Evolutionary conservation across 2,888 invertebrate genomes (phyloP).

Genomic region (Agrypnus murinus): DNA sequence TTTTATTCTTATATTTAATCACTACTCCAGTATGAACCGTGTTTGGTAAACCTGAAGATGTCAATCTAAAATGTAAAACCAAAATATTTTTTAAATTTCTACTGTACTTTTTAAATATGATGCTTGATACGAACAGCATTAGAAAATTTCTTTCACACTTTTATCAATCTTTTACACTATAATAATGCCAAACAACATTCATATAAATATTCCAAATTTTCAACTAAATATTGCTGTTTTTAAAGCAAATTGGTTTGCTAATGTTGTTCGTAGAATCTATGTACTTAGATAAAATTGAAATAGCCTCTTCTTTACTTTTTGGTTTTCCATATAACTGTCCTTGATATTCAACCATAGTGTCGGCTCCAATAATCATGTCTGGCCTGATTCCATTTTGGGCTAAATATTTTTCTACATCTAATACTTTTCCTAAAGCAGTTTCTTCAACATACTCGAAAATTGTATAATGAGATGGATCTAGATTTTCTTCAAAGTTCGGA

Average conservation of each 20-base stretch:
- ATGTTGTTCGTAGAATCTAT: conserved; percentile 25
- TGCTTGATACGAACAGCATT: too few relatives aligned
- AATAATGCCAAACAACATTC: too few relatives aligned
- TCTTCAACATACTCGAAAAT: conserved; percentile 89
- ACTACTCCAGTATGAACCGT: conserved; percentile 91
- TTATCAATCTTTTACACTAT: too few relatives aligned
- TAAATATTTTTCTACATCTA: conserved; percentile 80
- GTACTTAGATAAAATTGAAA: conserved; percentile 77
- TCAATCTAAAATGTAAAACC: conserved; percentile 76
- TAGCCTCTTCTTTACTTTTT: conserved; percentile 81
- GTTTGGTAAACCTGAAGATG: conserved; percentile 79
- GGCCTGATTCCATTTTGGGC: conserved; percentile 71
- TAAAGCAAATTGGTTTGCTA: too few relatives aligned
- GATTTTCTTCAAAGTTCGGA: conserved; percentile 91
- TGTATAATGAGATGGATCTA: conserved; percentile 80
- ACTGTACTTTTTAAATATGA: too few relatives aligned
- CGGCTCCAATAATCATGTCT: conserved; percentile 93
- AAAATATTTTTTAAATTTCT: too few relatives aligned
- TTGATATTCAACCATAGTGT: conserved; percentile 91
- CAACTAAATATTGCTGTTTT: too few relatives aligned
- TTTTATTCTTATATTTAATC: conserved; percentile 76
- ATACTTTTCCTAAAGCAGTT: conserved; percentile 88
- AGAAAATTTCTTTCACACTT: too few relatives aligned
- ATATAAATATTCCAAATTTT: too few relatives aligned
- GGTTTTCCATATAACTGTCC: conserved; percentile 93